Evolutionary conservation across 2,888 invertebrate species (phyloP).

Genomic region (Ennomos fuscantarius): DNA sequence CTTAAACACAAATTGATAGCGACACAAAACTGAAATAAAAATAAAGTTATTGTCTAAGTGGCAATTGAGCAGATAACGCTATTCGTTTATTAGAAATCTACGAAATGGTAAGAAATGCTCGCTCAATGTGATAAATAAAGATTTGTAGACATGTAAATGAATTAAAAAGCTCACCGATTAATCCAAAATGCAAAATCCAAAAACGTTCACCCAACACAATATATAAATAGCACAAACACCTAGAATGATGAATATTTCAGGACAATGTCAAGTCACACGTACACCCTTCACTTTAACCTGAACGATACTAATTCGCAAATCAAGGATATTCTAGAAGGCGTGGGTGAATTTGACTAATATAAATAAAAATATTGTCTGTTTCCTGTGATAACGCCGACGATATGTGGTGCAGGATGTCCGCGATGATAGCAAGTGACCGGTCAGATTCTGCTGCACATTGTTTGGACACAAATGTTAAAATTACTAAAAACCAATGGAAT

Average conservation of each 20-base stretch:
- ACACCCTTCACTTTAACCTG: slow-evolving; percentile 48
- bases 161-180: no score
- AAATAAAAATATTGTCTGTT: slow-evolving; percentile 75
- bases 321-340: slow-evolving; percentile 66
- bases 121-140: no score
- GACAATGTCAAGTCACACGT: slow-evolving; percentile 45
- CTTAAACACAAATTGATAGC: no score
- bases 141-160: no score
- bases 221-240: no score
- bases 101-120: no score
- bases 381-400: slow-evolving; percentile 74
- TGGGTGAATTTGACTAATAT: slow-evolving; percentile 65
- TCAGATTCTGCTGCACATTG: slow-evolving; percentile 44
- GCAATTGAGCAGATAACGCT: no score
- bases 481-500: slow-evolving; percentile 10
- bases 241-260: background rate
- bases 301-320: slow-evolving; percentile 60
- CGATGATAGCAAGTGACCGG: slow-evolving; percentile 71
- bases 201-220: no score
- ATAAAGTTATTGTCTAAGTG: no score
- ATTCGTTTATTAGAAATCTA: no score
- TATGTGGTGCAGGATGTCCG: slow-evolving; percentile 74
- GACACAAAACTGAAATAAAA: no score
- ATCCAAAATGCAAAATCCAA: no score
- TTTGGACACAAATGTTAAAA: slow-evolving; percentile 26